Base-by-base conservation (phyloP, 1,140 invertebrate genomes). In the Melanaphis sacchari region DNA sequence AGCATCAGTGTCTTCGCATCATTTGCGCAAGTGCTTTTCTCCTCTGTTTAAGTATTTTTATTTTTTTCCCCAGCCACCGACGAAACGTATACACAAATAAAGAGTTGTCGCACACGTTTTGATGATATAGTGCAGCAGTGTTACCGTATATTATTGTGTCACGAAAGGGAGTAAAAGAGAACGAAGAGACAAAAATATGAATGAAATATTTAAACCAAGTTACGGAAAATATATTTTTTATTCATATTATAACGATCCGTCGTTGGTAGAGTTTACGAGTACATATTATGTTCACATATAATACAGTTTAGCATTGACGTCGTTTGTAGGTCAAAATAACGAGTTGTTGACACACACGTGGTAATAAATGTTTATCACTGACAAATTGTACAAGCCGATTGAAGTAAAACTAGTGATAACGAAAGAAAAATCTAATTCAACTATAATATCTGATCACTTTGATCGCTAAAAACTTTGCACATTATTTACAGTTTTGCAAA, bases 1-100 rank as follows among this genome's bases (percentile, higher is more conserved):
- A 31, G 31, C 59, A 6, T 31, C 84, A 40, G 38, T 59, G 88
- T 90, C 59, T 90, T 66, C 89, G 18, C 38, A n/a, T 90, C 40
- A 90, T 90, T 90, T 90, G 38, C 40, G 38, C 89, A 41, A 90
- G 38, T 66, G 89, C 38, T 90, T 90, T 90, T 66, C 46, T 49
- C 15, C 46, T 49, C 59, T 76, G 15, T 76, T 66, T 66, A 18
- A 66, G 11, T n/a, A n/a, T n/a, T 66, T 66, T 66, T 76, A n/a
- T 41, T 90, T 8, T 87, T 90, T 40, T 18, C 15, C 4, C 59
- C 15, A 15, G 15, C 15, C 59, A 5, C 84, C 40, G 84, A 15
- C 22, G 43, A 49, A 46, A 46, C 43, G 43, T 49, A 22, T 36
- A 22, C 38, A 49, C 26, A 46, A 36, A 36, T 49, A 76, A 76